A percentile compares a stretch with the other conserved stretches of the same genome.
Conservation (phyloP, 2,797 vertebrate species). For the Esox lucius region DNA sequence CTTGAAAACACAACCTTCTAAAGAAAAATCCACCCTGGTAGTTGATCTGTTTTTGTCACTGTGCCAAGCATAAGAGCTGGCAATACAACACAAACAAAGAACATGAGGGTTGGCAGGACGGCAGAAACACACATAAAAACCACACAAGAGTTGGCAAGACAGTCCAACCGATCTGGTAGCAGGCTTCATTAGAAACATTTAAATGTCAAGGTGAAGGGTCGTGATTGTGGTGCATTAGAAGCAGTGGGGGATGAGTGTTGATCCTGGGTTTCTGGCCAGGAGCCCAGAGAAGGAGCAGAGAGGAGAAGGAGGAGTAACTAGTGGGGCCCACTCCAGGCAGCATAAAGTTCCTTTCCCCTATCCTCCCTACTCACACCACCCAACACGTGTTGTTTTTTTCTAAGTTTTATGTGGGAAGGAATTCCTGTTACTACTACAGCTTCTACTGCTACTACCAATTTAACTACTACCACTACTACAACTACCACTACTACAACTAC, state of each 20-base stretch:
- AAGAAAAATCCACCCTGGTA: neutral
- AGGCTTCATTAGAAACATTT: neutral
- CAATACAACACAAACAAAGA: too few relatives aligned
- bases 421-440: neutral
- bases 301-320: conserved; percentile 44
- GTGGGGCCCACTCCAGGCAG: conserved; percentile 46
- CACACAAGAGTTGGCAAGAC: neutral
- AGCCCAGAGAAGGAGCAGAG: conserved; percentile 36
- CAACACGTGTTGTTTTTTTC: conserved; percentile 38
- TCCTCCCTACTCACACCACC: conserved; percentile 53
- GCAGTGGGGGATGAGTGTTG: conserved; percentile 53
- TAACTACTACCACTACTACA: neutral
- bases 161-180: neutral
- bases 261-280: conserved; percentile 56
- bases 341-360: conserved; percentile 58
- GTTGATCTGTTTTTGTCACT: neutral
- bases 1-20: too few relatives aligned
- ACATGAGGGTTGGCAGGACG: too few relatives aligned
- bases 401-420: conserved; percentile 2
- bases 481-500: neutral
- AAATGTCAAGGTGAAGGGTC: conserved; percentile 30
- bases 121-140: too few relatives aligned
- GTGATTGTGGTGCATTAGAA: conserved; percentile 52
- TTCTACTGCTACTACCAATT: neutral
- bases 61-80: too few relatives aligned